These are phyloP conservation scores for Criorhina ranunculi DNA, from an alignment of 2,888 invertebrate species.

Conservation along the genomic window DNA sequence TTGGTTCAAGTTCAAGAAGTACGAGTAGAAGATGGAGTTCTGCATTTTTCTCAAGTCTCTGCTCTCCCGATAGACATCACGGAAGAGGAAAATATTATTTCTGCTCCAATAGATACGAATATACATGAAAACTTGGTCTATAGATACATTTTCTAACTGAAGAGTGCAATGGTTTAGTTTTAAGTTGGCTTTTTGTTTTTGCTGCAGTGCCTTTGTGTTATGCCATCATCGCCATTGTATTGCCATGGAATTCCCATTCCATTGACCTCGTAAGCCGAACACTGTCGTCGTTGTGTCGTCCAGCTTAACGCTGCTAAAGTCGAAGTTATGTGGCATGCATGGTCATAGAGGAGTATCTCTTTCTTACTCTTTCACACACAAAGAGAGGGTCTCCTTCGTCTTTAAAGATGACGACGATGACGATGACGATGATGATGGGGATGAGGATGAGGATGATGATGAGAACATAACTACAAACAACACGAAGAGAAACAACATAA, in stretches of 20 bases:
- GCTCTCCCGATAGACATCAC: constrained; percentile 76
- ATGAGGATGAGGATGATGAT: constrained; percentile 44
- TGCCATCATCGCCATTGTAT: constrained; percentile 70
- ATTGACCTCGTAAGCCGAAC: constrained; percentile 73
- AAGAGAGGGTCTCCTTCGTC: background rate
- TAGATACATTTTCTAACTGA: constrained; percentile 52
- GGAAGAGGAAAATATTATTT: constrained; percentile 77
- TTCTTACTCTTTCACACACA: constrained; percentile 14
- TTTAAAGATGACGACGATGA: constrained; percentile 9
- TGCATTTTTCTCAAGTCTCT: constrained; percentile 56
- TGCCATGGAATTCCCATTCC: constrained; percentile 74
- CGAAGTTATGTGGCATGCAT: constrained; percentile 60
- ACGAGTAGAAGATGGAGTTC: constrained; percentile 58
- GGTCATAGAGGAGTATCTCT: constrained; percentile 58
- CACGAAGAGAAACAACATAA: constrained; percentile 52
- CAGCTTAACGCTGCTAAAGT: constrained; percentile 11
- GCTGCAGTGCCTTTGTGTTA: constrained; percentile 59
- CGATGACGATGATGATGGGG: constrained; percentile 47
- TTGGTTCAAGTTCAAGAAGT: constrained; percentile 65
- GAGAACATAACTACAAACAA: constrained; percentile 26
- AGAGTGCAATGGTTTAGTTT: constrained; percentile 71
- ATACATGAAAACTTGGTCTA: constrained; percentile 40
- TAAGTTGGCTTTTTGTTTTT: constrained; percentile 46
- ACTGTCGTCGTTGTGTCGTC: constrained; percentile 34
- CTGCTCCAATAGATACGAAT: constrained; percentile 77